These are phyloP conservation scores for Conus betulinus DNA, from an alignment of 1,140 invertebrate genomes.

Conservation along the genomic window DNA sequence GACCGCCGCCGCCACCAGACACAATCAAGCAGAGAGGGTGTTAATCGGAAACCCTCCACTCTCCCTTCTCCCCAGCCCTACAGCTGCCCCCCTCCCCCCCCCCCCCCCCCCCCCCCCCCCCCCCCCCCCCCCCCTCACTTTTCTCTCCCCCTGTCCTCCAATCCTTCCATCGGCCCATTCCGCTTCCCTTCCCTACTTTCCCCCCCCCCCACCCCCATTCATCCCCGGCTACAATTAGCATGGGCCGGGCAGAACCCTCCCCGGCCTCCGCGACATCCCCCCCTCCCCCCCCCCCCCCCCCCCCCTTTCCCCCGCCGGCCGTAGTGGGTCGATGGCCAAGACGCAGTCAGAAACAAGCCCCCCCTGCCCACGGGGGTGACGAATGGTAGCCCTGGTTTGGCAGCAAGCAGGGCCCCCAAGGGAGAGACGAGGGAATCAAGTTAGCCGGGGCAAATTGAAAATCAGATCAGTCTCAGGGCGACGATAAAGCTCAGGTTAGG, in stretches of 20 bases:
- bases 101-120: neutral
- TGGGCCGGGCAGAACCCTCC: neutral
- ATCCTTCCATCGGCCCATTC: too few species aligned
- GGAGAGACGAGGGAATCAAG: constrained; percentile 42
- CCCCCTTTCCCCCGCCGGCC: neutral
- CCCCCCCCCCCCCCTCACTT: neutral
- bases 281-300: neutral
- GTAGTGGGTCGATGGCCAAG: neutral
- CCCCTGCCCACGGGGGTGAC: constrained; percentile 30
- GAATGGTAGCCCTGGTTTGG: constrained; percentile 31
- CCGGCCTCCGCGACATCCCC: too few species aligned
- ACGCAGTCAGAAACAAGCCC: constrained; percentile 27
- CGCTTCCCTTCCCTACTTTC: too few species aligned
- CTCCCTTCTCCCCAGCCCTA: neutral
- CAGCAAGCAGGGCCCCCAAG: constrained; percentile 16
- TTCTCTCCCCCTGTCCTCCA: too few species aligned
- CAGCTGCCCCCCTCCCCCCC: neutral
- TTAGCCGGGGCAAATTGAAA: constrained; percentile 57
- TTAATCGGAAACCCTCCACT: neutral
- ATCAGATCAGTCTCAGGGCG: constrained; percentile 54
- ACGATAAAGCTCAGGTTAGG: constrained; percentile 45
- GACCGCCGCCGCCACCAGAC: neutral
- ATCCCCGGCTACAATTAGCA: constrained; percentile 29
- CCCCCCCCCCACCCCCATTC: neutral
- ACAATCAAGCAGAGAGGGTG: constrained; percentile 32